Evolutionary conservation across 2,113 vertebrate species (phyloP), one percentile per base, ranked within the genome.

Genomic region (Alectura lathami): DNA sequence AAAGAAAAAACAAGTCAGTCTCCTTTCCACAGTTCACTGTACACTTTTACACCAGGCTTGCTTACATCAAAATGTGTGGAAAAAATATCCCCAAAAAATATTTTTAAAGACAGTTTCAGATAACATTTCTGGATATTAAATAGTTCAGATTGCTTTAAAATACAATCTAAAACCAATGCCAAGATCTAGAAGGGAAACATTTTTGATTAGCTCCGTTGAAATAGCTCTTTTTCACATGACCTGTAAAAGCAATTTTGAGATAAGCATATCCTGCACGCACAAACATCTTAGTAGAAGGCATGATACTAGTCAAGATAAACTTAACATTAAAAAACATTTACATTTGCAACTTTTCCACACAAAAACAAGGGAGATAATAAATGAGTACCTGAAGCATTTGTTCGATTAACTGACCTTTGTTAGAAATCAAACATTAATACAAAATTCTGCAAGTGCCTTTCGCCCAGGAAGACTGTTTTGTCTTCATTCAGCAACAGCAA

Each of bases 161-260:
- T 32, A 68, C 40, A 83, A 82, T 60, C 9, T 21, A 73, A 84
- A 94, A 48, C 13, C 22, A 89, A 75, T 57, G 81, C 70, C 80
- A 91, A 94, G 74, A 83, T 43, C 72, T 69, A 79, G 45, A 88
- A 91, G 50, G 72, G 79, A 96, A 96, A 76, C 50, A 88, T 89
- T 93, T 96, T 89, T 3, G 0, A 90, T 80, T 79, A 79, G 20
- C 21, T 94, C 29, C 2, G 24, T 57, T 89, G 83, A 95, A 94
- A 84, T 48, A 91, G 30, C 51, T 86, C 68, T 59, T 88, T 96
- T 86, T 72, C 38, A 72, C 53, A 50, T 51, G 76, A 92, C 45
- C 77, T 95, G 83, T 72, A 86, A 92, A 95, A 94, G 89, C 77
- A 78, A 92, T 91, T 94, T 83, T 70, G 62, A 92, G 95, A 93